Evolutionary conservation across 2,113 vertebrate genomes (phyloP).

Genomic region (Cinclus cinclus): DNA sequence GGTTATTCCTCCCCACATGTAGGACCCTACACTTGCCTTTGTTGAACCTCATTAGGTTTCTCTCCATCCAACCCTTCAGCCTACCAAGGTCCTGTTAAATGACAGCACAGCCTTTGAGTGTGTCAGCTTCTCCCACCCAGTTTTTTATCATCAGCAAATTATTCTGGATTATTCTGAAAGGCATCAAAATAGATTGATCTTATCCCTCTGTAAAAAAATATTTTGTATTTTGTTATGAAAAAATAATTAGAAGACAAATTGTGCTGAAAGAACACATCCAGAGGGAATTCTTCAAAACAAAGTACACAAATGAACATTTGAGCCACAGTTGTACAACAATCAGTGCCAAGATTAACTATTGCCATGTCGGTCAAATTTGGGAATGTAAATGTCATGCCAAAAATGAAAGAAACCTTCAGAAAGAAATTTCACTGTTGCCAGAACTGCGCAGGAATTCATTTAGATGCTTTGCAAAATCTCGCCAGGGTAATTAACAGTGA

Average conservation of each 20-base stretch:
- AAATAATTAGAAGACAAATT: not conserved
- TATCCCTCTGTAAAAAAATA: not conserved
- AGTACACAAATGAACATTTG: not conserved
- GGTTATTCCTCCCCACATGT: not conserved
- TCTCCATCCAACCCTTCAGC: not conserved
- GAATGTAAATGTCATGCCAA: conserved; percentile 1
- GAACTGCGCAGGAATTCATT: not conserved
- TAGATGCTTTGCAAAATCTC: not conserved
- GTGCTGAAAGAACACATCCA: not conserved
- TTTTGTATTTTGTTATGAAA: not conserved
- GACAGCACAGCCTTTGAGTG: not conserved
- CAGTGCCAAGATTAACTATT: not conserved
- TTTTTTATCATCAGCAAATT: not conserved
- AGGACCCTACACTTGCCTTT: not conserved
- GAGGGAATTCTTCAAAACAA: not conserved
- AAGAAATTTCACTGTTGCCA: not conserved
- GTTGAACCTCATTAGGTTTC: not conserved
- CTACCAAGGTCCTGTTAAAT: not conserved
- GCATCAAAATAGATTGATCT: not conserved
- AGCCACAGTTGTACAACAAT: not conserved
- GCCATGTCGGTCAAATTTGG: not conserved
- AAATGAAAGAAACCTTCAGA: not conserved
- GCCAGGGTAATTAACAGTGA: not conserved
- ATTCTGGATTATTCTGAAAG: not conserved
- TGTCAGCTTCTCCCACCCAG: not conserved